Evolutionary conservation across 2,797 vertebrate species (phyloP), one percentile per base, ranked within the genome.

Genomic region (Lateolabrax maculatus): DNA sequence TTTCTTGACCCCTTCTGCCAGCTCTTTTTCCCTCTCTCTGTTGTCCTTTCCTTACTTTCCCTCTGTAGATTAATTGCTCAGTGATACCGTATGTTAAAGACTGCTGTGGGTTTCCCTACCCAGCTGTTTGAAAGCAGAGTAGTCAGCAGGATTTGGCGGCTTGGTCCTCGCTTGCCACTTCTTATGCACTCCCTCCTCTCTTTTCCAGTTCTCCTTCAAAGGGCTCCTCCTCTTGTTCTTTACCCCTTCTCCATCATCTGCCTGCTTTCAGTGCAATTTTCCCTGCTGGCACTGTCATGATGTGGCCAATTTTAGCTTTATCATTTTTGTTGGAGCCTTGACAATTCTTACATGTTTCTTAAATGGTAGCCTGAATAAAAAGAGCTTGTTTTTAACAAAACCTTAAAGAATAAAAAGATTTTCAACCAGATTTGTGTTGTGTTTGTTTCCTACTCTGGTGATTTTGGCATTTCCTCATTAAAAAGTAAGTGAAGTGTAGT

Each of bases 1-100:
- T 89, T 92, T 85, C 62, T 73, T 81, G 72, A 79, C 84, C 68
- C 64, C 67, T 74, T 75, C 77, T 85, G 77, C 69, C 79, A 80
- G 48, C 68, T 77, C 75, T 62, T 77, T 79, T 60, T 60, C 63
- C 60, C 56, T 81, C 75, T 66, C 67, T 85, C 77, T 77, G 56
- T 80, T 77, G 85, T 87, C 67, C 84, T 81, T 81, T 68, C 67
- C 43, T 56, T 83, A 69, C 67, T 66, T 84, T 64, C 72, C 55
- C 75, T 80, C 75, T 69, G 63, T 68, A 90, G 87, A 91, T 90
- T 85, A 88, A 88, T 90, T 85, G 90, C 75, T 75, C 76, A 67
- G 81, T 84, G 84, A 87, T 89, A 85, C 71, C 58, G 44, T 86
- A 87, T 88, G 87, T 89, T 89, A 90, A 92, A 81, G 81, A 84